These are phyloP conservation scores for Pangasianodon gigas DNA, from an alignment of 2,113 vertebrate species.

Conservation along the genomic window DNA sequence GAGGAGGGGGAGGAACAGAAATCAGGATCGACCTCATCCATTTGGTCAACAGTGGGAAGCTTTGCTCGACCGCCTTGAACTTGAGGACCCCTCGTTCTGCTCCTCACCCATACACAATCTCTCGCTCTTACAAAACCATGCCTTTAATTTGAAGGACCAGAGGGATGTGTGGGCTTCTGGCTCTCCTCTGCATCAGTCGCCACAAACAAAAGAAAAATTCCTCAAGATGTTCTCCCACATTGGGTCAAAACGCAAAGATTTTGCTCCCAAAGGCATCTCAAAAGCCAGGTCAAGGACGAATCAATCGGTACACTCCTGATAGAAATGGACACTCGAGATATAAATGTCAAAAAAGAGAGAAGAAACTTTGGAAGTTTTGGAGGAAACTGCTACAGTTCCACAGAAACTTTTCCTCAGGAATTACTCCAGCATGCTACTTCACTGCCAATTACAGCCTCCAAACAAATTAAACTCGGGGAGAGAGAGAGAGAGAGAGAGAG, in stretches of 20 bases:
- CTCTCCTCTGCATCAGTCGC: neutral
- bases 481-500: neutral
- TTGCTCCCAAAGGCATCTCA: neutral
- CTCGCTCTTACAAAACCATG: neutral
- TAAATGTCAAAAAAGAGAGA: neutral
- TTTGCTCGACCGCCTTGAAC: conserved; percentile 4
- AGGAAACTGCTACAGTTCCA: neutral
- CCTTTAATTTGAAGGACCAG: neutral
- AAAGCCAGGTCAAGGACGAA: conserved; percentile 5
- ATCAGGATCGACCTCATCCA: conserved; percentile 64
- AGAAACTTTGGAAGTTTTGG: neutral
- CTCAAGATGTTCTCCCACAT: neutral
- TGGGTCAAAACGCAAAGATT: neutral
- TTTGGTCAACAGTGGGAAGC: conserved; percentile 64
- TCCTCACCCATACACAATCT: neutral
- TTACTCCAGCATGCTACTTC: neutral
- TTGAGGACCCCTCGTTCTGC: conserved; percentile 2
- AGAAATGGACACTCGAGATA: neutral
- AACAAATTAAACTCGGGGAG: conserved; percentile 59
- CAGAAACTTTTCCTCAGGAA: conserved; percentile 57
- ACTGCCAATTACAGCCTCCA: conserved; percentile 59
- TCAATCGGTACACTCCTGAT: neutral
- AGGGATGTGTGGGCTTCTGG: neutral
- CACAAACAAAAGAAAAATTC: conserved; percentile 16
- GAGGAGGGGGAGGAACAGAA: conserved; percentile 60